Evolutionary conservation across 2,113 vertebrate species (phyloP), one percentile per base, ranked within the genome.

Genomic region (Ceuthmochares aereus): DNA sequence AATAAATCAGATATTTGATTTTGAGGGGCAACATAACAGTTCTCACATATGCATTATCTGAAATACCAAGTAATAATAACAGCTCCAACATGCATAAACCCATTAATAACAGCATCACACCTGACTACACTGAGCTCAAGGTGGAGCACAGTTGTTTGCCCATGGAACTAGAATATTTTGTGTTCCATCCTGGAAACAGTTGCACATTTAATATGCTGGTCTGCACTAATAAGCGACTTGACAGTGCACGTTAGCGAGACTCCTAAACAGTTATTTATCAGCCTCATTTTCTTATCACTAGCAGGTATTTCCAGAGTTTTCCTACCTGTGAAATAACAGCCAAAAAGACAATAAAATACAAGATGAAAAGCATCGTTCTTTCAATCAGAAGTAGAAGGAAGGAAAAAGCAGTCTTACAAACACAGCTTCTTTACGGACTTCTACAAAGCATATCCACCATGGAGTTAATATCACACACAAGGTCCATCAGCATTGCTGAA

Each of bases 381-480:
- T 62, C 6, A 59, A 42, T 30, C 32, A 76, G 29, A 45, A 67
- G 14, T 2, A 52, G 19, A 0, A 12, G 22, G 12, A 87, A 76
- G 21, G 20, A 18, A 73, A 80, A 74, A 60, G 26, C 30, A 80
- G 47, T 12, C 5, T 55, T 40, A 58, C 25, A 42, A 8, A 27
- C 23, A 58, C 2, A 56, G 51, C 12, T 82, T 52, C 17, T 36
- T 60, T 7, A 58, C 1, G 5, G 14, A 4, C 7, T 70, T 82
- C 73, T 59, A 63, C 14, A 55, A 86, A 94, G 32, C 7, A 69
- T 45, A 54, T 52, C 86, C 67, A 66, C 17, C 4, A 1, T 21
- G 29, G 32, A 59, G 10, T 27, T 32, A 2, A 2, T 6, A 6
- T 36, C 37, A 51, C 1, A 0, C 7, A 7, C 52, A 45, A 73